These are phyloP conservation scores for Ormyrus pomaceus DNA, from an alignment of 2,888 invertebrate species.

Conservation along the genomic window DNA sequence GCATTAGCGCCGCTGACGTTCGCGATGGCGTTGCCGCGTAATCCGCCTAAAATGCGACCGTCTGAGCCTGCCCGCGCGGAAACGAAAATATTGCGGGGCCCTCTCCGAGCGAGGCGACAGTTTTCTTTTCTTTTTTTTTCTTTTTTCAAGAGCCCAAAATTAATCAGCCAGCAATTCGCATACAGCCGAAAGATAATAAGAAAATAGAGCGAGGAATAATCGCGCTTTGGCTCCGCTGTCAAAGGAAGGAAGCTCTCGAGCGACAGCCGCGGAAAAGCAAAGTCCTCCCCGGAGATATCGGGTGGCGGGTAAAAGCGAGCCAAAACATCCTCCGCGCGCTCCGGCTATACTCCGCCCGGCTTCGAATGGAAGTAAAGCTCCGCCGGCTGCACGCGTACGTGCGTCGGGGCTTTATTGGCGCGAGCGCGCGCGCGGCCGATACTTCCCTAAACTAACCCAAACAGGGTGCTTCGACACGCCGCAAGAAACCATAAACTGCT, in stretches of 20 bases:
- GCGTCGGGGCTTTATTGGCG: conserved; percentile 39
- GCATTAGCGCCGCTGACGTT: conserved; percentile 48
- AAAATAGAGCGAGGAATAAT: too few species aligned
- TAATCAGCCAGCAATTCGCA: too few species aligned
- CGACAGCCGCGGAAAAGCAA: background rate
- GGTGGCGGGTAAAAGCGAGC: conserved; percentile 17
- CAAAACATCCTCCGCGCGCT: background rate
- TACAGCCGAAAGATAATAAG: too few species aligned
- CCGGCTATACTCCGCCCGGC: background rate
- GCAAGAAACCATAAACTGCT: conserved; percentile 58
- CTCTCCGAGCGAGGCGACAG: background rate
- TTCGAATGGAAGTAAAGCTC: background rate
- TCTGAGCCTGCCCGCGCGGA: conserved; percentile 2
- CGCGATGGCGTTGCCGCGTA: conserved; percentile 20
- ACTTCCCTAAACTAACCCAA: conserved; percentile 51
- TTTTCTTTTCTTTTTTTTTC: too few species aligned
- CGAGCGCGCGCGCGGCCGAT: conserved; percentile 5
- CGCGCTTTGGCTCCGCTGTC: background rate
- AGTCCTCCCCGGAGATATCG: background rate
- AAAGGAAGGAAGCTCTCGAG: background rate
- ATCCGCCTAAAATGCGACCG: conserved; percentile 41
- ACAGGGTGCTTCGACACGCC: conserved; percentile 54
- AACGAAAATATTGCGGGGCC: background rate
- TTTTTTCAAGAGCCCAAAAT: too few species aligned
- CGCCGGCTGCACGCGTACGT: background rate